phyloP scores from a whole-genome alignment of 2,888 invertebrate species.

The Lasiommata megera region DNA sequence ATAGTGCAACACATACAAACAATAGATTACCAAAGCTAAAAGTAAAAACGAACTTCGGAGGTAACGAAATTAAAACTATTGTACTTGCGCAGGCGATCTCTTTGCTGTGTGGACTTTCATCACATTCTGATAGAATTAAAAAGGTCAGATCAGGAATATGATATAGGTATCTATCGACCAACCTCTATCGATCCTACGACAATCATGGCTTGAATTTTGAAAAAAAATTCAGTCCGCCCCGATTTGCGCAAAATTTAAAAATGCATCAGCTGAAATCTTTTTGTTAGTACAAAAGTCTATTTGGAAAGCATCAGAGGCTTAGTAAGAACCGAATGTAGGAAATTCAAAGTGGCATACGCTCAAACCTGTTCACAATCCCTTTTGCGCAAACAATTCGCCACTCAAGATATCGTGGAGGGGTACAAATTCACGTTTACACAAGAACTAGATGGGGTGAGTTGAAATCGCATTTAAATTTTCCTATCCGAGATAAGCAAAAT shows the following conservation, averaged over 20 bases:
- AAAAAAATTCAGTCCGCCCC: no score
- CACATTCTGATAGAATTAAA: no score
- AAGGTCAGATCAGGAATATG: no score
- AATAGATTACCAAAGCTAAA: no score
- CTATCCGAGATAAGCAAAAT: conserved; percentile 77
- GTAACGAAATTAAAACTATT: no score
- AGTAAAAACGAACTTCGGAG: no score
- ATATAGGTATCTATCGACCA: no score
- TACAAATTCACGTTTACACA: conserved; percentile 59
- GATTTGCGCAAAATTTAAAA: neutral
- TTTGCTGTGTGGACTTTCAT: no score
- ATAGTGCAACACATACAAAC: no score
- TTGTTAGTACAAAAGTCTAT: conserved; percentile 13
- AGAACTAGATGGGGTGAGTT: conserved; percentile 59
- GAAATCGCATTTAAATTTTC: conserved; percentile 76
- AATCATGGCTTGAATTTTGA: no score
- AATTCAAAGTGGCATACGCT: conserved; percentile 20
- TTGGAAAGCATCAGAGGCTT: conserved; percentile 8
- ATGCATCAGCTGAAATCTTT: conserved; percentile 2
- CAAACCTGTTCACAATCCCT: conserved; percentile 25
- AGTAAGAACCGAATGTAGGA: conserved; percentile 12
- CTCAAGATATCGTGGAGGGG: conserved; percentile 44
- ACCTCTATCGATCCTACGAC: no score
- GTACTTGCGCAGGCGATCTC: no score
- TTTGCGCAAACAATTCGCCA: conserved; percentile 29